Conservation (phyloP, 2,888 invertebrate genomes). For the Leptopilina myrica region DNA sequence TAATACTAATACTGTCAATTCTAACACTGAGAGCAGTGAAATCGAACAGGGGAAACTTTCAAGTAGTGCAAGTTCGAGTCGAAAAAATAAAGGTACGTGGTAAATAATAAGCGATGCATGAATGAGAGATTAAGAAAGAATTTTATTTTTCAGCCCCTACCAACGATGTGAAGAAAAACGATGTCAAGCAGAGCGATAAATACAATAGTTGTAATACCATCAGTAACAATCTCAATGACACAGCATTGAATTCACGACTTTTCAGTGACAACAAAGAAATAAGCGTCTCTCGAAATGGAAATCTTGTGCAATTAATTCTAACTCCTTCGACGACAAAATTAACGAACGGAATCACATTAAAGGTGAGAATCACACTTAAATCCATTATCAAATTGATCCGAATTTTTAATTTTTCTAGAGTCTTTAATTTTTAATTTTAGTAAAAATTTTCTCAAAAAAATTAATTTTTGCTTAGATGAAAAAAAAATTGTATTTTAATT, state of each 20-base stretch:
- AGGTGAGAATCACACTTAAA: too few species aligned
- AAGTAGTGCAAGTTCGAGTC: constrained; percentile 57
- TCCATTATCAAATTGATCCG: too few species aligned
- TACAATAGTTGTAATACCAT: constrained; percentile 51
- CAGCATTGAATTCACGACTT: constrained; percentile 51
- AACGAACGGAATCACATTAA: constrained; percentile 67
- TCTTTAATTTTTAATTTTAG: too few species aligned
- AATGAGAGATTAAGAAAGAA: neutral
- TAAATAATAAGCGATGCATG: neutral
- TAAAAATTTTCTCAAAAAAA: too few species aligned
- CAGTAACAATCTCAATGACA: neutral
- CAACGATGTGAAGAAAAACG: constrained; percentile 52
- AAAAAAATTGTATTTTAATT: too few species aligned
- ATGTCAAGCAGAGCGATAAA: constrained; percentile 50
- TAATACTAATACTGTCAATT: too few species aligned
- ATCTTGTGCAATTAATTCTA: constrained; percentile 82
- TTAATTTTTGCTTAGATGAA: too few species aligned
- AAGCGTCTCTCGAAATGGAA: constrained; percentile 79
- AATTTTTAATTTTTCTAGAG: too few species aligned
- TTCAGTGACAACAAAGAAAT: constrained; percentile 78
- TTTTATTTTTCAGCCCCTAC: constrained; percentile 57
- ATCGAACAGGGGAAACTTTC: constrained; percentile 53
- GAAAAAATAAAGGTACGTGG: constrained; percentile 65
- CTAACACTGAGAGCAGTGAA: neutral
- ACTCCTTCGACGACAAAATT: constrained; percentile 80